These are phyloP conservation scores for Callopanchax toddi DNA, from an alignment of 2,113 vertebrate genomes.

Conservation along the genomic window DNA sequence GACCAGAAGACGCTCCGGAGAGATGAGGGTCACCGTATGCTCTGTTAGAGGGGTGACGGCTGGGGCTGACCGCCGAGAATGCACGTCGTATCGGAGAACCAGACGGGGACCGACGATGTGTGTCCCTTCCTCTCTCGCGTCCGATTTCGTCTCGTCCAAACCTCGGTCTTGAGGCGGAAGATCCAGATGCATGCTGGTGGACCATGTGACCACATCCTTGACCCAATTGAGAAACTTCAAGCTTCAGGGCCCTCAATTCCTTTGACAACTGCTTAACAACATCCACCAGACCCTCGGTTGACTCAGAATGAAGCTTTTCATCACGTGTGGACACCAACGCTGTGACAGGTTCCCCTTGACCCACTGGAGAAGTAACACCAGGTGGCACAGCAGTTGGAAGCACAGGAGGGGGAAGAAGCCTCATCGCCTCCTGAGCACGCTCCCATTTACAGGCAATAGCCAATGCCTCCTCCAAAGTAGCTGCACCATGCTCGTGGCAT, in stretches of 20 bases:
- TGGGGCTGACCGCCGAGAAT: neutral
- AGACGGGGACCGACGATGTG: neutral
- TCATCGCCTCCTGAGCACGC: too few species aligned
- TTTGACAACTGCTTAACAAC: too few species aligned
- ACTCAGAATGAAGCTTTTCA: too few species aligned
- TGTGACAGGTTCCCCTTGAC: neutral
- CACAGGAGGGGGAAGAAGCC: too few species aligned
- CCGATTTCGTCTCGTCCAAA: neutral
- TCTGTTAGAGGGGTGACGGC: neutral
- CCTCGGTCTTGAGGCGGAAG: neutral
- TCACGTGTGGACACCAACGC: constrained; percentile 1
- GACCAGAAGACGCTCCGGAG: neutral
- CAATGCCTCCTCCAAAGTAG: too few species aligned
- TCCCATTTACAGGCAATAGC: too few species aligned
- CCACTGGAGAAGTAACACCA: neutral
- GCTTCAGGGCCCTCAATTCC: too few species aligned
- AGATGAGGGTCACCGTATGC: neutral
- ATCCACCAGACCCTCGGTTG: too few species aligned
- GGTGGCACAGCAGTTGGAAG: neutral
- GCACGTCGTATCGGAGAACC: neutral
- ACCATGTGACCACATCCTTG: too few species aligned
- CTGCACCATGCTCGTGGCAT: too few species aligned
- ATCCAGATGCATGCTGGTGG: neutral
- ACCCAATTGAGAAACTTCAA: too few species aligned
- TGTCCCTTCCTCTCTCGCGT: neutral